phyloP scores from a whole-genome alignment of 2,888 invertebrate genomes.

The Notodonta dromedarius region DNA sequence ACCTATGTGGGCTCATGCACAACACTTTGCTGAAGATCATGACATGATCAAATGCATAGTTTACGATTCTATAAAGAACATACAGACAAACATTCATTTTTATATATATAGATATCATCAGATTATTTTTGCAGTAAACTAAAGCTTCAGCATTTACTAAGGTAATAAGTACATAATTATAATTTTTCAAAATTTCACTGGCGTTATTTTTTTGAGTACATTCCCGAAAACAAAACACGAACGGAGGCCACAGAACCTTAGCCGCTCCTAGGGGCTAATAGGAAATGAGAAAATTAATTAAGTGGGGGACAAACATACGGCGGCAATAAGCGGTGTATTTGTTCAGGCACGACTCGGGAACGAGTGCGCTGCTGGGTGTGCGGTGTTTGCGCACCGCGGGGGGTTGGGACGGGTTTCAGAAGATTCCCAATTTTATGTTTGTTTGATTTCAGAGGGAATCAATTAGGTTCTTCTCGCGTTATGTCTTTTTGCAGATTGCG shows the following conservation, averaged over 20 bases:
- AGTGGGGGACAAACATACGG: conserved; percentile 64
- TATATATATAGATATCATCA: too few species aligned
- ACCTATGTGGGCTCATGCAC: too few species aligned
- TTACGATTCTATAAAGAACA: too few species aligned
- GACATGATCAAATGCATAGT: too few species aligned
- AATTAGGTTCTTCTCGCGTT: conserved; percentile 2
- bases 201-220: too few species aligned
- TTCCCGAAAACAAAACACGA: conserved; percentile 33
- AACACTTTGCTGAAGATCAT: too few species aligned
- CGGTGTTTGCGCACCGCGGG: conserved; percentile 27
- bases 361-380: conserved; percentile 20
- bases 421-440: conserved; percentile 42
- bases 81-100: too few species aligned
- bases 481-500: conserved; percentile 6
- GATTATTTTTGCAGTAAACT: too few species aligned
- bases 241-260: conserved; percentile 27
- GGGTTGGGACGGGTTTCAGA: conserved; percentile 20
- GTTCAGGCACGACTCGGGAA: conserved; percentile 58
- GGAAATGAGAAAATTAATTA: conserved; percentile 81
- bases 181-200: too few species aligned
- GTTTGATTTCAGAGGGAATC: conserved; percentile 3
- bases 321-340: conserved; percentile 64
- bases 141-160: too few species aligned
- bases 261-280: conserved; percentile 48
- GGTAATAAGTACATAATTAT: too few species aligned